These are phyloP conservation scores for Drosophila acutilabella DNA, from an alignment of 2,888 invertebrate species.

Conservation along the genomic window DNA sequence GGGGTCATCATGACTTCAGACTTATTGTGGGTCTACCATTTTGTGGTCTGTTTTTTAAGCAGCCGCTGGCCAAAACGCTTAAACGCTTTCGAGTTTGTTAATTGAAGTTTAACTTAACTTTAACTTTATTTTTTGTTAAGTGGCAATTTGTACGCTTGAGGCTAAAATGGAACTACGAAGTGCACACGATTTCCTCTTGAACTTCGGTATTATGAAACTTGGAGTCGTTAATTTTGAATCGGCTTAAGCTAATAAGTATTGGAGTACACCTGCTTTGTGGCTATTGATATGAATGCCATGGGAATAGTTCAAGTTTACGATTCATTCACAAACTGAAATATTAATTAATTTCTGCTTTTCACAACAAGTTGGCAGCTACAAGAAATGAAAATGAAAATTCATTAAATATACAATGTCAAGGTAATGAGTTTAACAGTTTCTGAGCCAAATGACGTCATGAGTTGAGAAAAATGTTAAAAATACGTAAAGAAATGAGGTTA, in stretches of 20 bases:
- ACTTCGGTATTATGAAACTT: constrained; percentile 22
- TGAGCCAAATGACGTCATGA: neutral
- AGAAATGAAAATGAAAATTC: neutral
- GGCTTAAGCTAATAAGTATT: constrained; percentile 26
- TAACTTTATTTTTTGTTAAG: constrained; percentile 26
- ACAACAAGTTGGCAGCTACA: constrained; percentile 3
- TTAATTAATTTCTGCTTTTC: neutral
- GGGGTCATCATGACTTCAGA: constrained; percentile 48
- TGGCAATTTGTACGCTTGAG: constrained; percentile 43
- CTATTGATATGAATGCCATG: constrained; percentile 19
- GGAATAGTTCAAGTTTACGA: neutral
- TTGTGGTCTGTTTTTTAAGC: constrained; percentile 16
- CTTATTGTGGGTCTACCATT: no score
- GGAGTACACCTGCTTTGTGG: constrained; percentile 8
- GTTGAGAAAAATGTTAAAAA: neutral
- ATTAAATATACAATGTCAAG: constrained; percentile 5
- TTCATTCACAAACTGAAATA: neutral
- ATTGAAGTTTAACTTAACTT: constrained; percentile 52
- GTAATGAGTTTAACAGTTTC: neutral
- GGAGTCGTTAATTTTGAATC: constrained; percentile 18
- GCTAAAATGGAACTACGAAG: constrained; percentile 24
- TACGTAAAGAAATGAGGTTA: neutral
- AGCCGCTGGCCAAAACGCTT: constrained; percentile 40
- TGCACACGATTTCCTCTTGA: constrained; percentile 51
- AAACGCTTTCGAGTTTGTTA: constrained; percentile 48